phyloP scores from a whole-genome alignment of 2,113 vertebrate species.

The Entelurus aequoreus region DNA sequence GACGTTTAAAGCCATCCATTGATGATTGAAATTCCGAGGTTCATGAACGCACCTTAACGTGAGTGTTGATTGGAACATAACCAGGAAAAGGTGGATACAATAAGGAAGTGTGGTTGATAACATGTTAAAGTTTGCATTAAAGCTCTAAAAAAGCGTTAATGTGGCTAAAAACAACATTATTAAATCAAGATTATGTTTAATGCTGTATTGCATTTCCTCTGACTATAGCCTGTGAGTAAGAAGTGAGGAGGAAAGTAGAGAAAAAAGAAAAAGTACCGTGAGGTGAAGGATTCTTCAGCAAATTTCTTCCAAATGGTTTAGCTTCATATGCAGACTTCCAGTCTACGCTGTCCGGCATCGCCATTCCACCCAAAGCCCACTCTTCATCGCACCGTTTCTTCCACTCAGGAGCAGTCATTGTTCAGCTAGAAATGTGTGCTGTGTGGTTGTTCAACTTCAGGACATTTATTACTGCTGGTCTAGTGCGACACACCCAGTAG shows the following conservation, averaged over 20 bases:
- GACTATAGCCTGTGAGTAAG: not conserved
- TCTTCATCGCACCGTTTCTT: constrained; percentile 48
- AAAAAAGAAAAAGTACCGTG: constrained; percentile 63
- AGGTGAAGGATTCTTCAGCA: constrained; percentile 77
- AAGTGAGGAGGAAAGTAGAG: not conserved
- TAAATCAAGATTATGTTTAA: no score
- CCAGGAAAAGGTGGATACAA: no score
- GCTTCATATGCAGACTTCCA: constrained; percentile 70
- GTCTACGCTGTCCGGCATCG: constrained; percentile 60
- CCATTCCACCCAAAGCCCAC: constrained; percentile 52
- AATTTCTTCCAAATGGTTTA: constrained; percentile 75
- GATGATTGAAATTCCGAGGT: no score
- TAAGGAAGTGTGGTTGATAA: no score
- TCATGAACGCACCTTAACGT: no score
- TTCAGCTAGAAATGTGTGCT: not conserved
- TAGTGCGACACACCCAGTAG: no score
- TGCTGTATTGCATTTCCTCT: no score
- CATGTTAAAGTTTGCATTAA: no score
- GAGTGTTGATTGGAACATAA: no score
- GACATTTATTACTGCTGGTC: not conserved
- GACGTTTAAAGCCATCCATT: no score
- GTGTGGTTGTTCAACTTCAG: not conserved
- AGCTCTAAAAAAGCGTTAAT: not conserved
- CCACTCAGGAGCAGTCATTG: constrained; percentile 58
- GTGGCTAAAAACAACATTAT: not conserved